Base-by-base conservation (phyloP, 2,888 invertebrate species). In the Stenotaenia linearis region DNA sequence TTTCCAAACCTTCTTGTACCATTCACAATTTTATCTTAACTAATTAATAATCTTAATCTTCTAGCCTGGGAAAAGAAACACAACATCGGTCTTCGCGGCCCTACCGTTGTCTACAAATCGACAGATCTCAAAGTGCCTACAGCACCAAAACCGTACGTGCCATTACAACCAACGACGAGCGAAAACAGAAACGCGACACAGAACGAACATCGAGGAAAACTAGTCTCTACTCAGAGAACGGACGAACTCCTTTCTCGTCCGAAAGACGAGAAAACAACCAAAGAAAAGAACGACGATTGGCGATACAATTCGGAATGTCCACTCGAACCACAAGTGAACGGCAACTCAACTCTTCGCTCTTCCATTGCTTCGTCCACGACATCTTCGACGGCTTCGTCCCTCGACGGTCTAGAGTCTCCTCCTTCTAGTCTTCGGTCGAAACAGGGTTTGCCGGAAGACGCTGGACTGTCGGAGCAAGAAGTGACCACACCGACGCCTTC, bases 401-500 rank as follows among this genome's bases (percentile, higher is more conserved):
- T 23, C 1, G 35, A 37, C 10, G 76, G 76, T 75, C 30, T 18
- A 23, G 76, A 75, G 12, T 30, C 76, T 40, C 23, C 76, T 32
- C 23, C 77, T 45, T 45, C 77, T 77, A 40, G 77, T 35, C 77
- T 25, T 23, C 25, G 28, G 25, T 69, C 28, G 12, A 37, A 45
- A 45, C 45, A 77, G 77, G 77, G 77, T 77, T n/a, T n/a, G 10
- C 28, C 45, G 25, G 69, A 69, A 69, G 69, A 37, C 12, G 18
- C 10, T 15, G 35, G 6, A n/a, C 0, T 12, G 18, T 4, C 18
- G 4, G 75, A 75, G 18, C 18, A 21, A 75, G 80, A 61, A 78
- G 82, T 56, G 79, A 30, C 80, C 75, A 78, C 79, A 0, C 88
- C 89, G 83, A 91, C 91, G 83, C 87, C 40, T 80, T 81, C 77